phyloP scores from a whole-genome alignment of 2,888 invertebrate species.

The Dicyrtomina minuta region DNA sequence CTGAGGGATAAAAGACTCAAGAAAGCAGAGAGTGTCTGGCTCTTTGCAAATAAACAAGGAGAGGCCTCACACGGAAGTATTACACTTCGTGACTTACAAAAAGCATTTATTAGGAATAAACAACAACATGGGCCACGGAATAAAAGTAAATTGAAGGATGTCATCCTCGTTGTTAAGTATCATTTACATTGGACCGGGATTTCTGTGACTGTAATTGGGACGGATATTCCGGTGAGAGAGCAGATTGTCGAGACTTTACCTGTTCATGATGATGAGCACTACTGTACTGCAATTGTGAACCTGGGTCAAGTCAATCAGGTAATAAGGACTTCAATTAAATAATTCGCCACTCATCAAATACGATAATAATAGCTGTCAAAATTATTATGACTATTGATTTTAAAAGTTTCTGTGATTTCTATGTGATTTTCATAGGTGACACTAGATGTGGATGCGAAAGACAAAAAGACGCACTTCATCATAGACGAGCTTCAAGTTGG shows the following conservation, averaged over 20 bases:
- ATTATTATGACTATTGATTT: background rate
- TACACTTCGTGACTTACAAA: background rate
- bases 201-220: constrained; percentile 35
- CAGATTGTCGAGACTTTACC: constrained; percentile 42
- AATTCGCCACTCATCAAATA: background rate
- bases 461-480: constrained; percentile 42
- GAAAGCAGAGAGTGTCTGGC: background rate
- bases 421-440: constrained; percentile 32
- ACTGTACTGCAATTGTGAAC: constrained; percentile 43
- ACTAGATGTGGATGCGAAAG: constrained; percentile 36
- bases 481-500: constrained; percentile 48
- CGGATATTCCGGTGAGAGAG: constrained; percentile 34
- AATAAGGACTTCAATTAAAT: constrained; percentile 6
- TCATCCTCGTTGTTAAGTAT: constrained; percentile 45
- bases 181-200: constrained; percentile 43
- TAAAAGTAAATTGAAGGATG: constrained; percentile 33
- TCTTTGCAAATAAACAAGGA: background rate
- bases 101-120: background rate
- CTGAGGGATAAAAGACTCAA: no score
- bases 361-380: constrained; percentile 12
- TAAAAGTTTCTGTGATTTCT: background rate
- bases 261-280: constrained; percentile 45
- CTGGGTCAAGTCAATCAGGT: constrained; percentile 50
- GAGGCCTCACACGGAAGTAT: background rate
- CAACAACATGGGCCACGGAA: background rate